Conservation (phyloP, 64 coral and sea anemone species). For the Catalaphyllia jardinei region DNA sequence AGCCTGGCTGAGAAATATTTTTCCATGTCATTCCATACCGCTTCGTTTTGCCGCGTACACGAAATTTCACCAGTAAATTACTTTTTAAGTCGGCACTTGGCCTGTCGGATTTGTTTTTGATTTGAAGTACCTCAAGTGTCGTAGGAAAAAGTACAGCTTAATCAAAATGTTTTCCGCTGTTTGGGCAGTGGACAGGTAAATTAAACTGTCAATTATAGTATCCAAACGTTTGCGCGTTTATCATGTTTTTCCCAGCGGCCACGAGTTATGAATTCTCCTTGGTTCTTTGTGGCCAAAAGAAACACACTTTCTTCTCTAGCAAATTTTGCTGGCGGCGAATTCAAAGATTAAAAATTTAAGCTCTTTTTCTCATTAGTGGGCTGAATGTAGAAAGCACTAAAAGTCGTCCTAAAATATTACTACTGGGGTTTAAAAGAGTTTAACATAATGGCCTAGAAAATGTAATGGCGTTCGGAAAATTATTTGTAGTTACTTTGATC, state of each 20-base stretch:
- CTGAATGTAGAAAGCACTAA: not conserved
- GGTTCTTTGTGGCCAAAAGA: slow-evolving; percentile 3
- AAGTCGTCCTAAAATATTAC: slow-evolving; percentile 3
- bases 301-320: not conserved
- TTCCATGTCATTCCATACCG: not conserved
- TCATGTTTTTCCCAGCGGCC: slow-evolving; percentile 31
- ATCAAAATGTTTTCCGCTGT: slow-evolving; percentile 19
- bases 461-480: not conserved
- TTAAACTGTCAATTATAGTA: slow-evolving; percentile 41
- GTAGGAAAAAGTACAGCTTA: slow-evolving; percentile 4
- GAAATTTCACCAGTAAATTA: not conserved
- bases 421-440: not conserved
- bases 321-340: slow-evolving; percentile 9
- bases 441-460: not conserved
- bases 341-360: not conserved
- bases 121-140: not conserved
- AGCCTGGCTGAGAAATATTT: not conserved
- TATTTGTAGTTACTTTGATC: slow-evolving; percentile 2
- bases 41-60: not conserved
- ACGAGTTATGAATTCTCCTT: not conserved
- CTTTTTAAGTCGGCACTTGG: not conserved
- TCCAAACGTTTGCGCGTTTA: slow-evolving; percentile 16
- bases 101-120: not conserved
- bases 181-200: not conserved
- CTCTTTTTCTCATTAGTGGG: not conserved